phyloP scores from a whole-genome alignment of 2,888 invertebrate genomes.

The Meganola albula region DNA sequence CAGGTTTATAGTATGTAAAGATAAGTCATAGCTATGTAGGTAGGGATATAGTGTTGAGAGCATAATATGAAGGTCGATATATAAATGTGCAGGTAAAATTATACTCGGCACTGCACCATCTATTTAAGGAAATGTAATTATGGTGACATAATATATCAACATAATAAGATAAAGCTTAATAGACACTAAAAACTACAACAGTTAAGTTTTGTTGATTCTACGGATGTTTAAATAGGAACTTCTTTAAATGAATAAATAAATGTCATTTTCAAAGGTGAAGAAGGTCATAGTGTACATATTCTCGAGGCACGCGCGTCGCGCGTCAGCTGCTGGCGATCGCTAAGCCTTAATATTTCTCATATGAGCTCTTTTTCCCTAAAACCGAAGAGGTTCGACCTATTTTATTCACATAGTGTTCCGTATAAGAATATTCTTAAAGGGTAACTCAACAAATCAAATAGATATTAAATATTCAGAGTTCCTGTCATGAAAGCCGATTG shows the following conservation, averaged over 20 bases:
- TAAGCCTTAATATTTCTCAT: constrained; percentile 66
- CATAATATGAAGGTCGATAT: no score
- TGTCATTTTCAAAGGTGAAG: constrained; percentile 39
- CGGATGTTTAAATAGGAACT: no score
- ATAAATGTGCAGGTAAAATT: no score
- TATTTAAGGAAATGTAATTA: no score
- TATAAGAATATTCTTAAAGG: constrained; percentile 17
- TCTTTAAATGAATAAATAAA: constrained; percentile 29
- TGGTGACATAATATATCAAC: no score
- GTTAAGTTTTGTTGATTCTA: no score
- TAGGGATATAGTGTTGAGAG: no score
- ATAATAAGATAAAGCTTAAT: no score
- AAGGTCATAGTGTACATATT: constrained; percentile 44
- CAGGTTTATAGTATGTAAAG: no score
- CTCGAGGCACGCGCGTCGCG: constrained; percentile 50
- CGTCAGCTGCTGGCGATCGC: constrained; percentile 66
- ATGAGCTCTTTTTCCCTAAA: constrained; percentile 44
- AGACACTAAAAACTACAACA: no score
- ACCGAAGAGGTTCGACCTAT: constrained; percentile 34
- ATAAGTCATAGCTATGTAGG: no score
- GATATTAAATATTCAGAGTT: constrained; percentile 28
- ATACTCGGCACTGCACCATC: no score
- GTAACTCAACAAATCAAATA: constrained; percentile 29
- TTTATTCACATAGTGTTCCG: constrained; percentile 30
- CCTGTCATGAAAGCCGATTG: constrained; percentile 11